These are phyloP conservation scores for Megastigmus dorsalis DNA, from an alignment of 2,888 invertebrate genomes.

Conservation along the genomic window DNA sequence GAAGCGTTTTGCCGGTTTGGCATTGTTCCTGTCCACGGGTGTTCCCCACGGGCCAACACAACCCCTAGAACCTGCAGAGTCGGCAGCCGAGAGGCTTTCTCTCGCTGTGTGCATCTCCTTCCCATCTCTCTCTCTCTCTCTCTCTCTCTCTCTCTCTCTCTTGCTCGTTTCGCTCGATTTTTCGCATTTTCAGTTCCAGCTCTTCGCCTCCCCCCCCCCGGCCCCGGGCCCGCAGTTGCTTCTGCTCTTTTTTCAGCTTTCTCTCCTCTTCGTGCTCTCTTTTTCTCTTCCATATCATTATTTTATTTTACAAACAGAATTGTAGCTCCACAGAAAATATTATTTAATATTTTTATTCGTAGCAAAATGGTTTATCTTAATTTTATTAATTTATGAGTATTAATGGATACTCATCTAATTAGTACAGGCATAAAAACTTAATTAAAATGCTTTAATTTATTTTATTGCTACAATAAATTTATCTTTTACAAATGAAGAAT, in stretches of 20 bases:
- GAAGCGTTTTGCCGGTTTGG: conserved; percentile 65
- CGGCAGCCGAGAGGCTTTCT: conserved; percentile 57
- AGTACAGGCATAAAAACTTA: too few relatives aligned
- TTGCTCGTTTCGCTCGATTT: conserved; percentile 47
- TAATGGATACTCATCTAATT: too few relatives aligned
- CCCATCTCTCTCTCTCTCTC: conserved; percentile 60
- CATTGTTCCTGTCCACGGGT: conserved; percentile 71
- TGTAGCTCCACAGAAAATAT: background rate
- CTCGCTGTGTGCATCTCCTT: too few relatives aligned
- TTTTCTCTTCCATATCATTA: background rate
- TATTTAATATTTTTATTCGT: too few relatives aligned
- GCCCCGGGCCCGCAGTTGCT: too few relatives aligned
- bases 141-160: conserved; percentile 58
- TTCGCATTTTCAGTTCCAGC: conserved; percentile 22
- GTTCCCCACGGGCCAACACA: conserved; percentile 59
- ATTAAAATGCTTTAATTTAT: too few relatives aligned
- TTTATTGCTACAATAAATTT: too few relatives aligned
- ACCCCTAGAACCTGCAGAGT: conserved; percentile 9
- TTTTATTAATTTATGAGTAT: too few relatives aligned
- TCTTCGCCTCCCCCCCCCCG: background rate
- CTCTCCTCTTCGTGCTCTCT: conserved; percentile 3
- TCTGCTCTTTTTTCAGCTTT: conserved; percentile 32
- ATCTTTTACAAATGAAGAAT: too few relatives aligned
- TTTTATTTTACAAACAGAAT: background rate
- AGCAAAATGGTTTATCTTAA: too few relatives aligned